phyloP scores from a whole-genome alignment of 2,113 vertebrate genomes.

The Eolophus roseicapilla region DNA sequence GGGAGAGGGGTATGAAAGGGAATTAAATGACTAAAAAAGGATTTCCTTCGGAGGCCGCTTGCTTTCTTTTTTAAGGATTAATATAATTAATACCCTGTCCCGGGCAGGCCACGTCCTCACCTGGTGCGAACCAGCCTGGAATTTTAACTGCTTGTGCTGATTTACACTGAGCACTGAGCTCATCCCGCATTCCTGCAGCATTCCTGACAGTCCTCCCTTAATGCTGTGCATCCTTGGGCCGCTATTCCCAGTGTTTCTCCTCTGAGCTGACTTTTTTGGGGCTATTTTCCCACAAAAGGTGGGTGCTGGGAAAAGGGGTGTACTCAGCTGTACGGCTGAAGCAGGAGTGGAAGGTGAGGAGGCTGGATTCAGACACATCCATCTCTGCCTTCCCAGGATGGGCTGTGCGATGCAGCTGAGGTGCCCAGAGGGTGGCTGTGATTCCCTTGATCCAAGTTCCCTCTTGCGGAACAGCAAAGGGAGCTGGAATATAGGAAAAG shows the following conservation, averaged over 20 bases:
- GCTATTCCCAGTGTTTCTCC: rapidly evolving
- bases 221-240: background rate
- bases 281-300: background rate
- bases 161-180: background rate
- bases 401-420: background rate
- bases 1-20: background rate
- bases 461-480: background rate
- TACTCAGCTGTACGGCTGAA: background rate
- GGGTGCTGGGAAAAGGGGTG: background rate
- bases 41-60: conserved; percentile 25
- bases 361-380: background rate
- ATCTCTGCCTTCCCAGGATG: background rate
- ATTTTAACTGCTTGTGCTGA: conserved; percentile 14
- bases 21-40: conserved; percentile 46
- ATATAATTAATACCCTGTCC: conserved; percentile 47
- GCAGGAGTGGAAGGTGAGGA: background rate
- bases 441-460: background rate
- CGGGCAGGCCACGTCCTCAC: background rate
- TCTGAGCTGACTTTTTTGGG: rapidly evolving
- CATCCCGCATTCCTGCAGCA: background rate
- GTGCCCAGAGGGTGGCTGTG: rapidly evolving
- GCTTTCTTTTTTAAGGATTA: conserved; percentile 51
- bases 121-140: background rate
- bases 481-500: background rate
- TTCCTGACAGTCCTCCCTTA: background rate